phyloP scores from a whole-genome alignment of 2,888 invertebrate genomes.

The Agriopis leucophaearia region DNA sequence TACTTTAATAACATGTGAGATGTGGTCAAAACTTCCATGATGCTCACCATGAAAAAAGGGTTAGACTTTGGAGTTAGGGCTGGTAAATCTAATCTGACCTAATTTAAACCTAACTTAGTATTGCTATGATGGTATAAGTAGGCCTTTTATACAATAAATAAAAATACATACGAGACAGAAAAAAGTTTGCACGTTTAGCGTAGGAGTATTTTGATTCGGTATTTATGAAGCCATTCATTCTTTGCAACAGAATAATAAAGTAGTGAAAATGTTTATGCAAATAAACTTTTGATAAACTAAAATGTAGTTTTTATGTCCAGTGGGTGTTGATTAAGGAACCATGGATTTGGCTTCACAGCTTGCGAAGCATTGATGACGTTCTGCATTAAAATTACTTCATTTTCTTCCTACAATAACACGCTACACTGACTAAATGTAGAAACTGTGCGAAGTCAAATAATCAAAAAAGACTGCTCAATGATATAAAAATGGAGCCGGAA shows the following conservation, averaged over 20 bases:
- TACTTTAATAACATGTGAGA: no score
- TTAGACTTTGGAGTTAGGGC: no score
- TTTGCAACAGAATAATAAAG: conserved; percentile 29
- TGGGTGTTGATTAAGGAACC: conserved; percentile 32
- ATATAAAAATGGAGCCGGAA: not conserved
- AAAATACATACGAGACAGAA: not conserved
- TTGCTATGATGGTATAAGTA: not conserved
- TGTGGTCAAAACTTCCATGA: no score
- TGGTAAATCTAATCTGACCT: no score
- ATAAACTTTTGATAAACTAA: conserved; percentile 26
- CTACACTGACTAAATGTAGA: not conserved
- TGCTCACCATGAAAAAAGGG: no score
- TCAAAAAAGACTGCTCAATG: not conserved
- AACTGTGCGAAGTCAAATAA: not conserved
- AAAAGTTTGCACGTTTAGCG: not conserved
- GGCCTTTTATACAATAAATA: no score
- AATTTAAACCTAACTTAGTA: no score
- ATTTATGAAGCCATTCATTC: conserved; percentile 13
- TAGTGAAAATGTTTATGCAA: conserved; percentile 26
- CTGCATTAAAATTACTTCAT: conserved; percentile 4
- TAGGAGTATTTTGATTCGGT: conserved; percentile 17
- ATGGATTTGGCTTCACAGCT: conserved; percentile 15
- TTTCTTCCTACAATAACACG: conserved; percentile 7
- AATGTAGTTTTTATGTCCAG: conserved; percentile 20
- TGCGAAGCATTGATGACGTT: conserved; percentile 4